phyloP scores from a whole-genome alignment of 1,140 invertebrate species.

The Bombus superbus region DNA sequence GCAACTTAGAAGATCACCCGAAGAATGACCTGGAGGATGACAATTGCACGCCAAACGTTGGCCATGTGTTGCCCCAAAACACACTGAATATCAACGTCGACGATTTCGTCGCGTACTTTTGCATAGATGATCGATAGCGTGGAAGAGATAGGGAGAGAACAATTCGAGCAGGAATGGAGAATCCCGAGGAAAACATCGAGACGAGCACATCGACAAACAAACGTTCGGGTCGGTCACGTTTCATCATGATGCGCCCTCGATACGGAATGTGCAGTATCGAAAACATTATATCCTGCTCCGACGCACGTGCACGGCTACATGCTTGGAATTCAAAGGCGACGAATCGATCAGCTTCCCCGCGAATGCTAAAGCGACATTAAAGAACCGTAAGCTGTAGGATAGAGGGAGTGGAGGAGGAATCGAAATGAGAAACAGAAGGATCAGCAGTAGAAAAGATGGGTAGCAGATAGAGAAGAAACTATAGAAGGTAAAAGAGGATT shows the following conservation, averaged over 20 bases:
- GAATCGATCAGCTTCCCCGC: slow-evolving; percentile 32
- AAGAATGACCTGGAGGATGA: background rate
- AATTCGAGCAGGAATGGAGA: background rate
- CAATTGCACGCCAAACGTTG: background rate
- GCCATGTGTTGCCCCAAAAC: background rate
- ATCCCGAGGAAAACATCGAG: background rate
- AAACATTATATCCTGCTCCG: slow-evolving; percentile 34
- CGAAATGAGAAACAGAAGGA: background rate
- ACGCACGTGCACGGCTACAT: slow-evolving; percentile 12
- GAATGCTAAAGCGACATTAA: slow-evolving; percentile 20
- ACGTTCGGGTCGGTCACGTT: slow-evolving; percentile 11
- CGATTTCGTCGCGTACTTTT: background rate
- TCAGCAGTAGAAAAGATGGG: background rate
- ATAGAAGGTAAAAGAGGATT: background rate
- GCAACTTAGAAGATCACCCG: background rate
- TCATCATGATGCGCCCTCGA: slow-evolving; percentile 15
- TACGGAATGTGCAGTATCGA: slow-evolving; percentile 27
- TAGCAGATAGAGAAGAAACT: background rate
- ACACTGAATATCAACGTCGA: background rate
- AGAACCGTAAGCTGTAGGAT: background rate
- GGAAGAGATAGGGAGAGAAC: background rate
- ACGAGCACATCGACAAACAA: slow-evolving; percentile 12
- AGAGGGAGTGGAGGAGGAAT: background rate
- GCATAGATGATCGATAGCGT: background rate
- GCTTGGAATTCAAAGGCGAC: slow-evolving; percentile 41